Percentiles rank a stretch among this genome's conserved stretches.
Conservation (phyloP, 1,140 invertebrate species). For the Drosophila truncata region DNA sequence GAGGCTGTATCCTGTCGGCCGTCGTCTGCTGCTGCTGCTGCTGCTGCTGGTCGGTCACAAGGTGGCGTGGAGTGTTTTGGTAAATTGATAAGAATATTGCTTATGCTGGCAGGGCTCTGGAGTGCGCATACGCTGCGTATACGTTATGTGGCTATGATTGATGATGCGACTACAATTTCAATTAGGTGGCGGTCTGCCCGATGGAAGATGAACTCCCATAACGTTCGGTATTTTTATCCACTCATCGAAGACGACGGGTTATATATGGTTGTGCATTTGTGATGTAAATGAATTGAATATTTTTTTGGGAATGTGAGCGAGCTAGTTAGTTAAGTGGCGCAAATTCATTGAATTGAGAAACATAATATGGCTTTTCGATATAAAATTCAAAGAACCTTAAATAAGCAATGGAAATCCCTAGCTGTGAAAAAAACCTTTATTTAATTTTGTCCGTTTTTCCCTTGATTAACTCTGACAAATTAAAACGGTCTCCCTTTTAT, state of each 20-base stretch:
- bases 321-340: neutral
- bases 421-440: neutral
- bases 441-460: slow-evolving; percentile 22
- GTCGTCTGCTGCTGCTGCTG: neutral
- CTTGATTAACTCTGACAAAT: slow-evolving; percentile 37
- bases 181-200: slow-evolving; percentile 60
- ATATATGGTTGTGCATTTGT: slow-evolving; percentile 30
- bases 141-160: slow-evolving; percentile 62
- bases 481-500: slow-evolving; percentile 12
- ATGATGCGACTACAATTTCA: slow-evolving; percentile 72
- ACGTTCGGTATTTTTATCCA: slow-evolving; percentile 35
- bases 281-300: slow-evolving; percentile 39
- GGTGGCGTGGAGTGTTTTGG: slow-evolving; percentile 49
- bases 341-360: slow-evolving; percentile 7
- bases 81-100: slow-evolving; percentile 76
- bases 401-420: no score
- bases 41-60: slow-evolving; percentile 5
- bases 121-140: slow-evolving; percentile 59
- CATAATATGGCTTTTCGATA: neutral
- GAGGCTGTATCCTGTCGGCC: slow-evolving; percentile 4
- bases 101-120: slow-evolving; percentile 52
- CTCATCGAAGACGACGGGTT: slow-evolving; percentile 35
- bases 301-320: slow-evolving; percentile 8
- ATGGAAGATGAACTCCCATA: slow-evolving; percentile 38
- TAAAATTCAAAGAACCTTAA: neutral